Evolutionary conservation across 2,888 invertebrate species (phyloP).

Genomic region (Andrena trimmerana): DNA sequence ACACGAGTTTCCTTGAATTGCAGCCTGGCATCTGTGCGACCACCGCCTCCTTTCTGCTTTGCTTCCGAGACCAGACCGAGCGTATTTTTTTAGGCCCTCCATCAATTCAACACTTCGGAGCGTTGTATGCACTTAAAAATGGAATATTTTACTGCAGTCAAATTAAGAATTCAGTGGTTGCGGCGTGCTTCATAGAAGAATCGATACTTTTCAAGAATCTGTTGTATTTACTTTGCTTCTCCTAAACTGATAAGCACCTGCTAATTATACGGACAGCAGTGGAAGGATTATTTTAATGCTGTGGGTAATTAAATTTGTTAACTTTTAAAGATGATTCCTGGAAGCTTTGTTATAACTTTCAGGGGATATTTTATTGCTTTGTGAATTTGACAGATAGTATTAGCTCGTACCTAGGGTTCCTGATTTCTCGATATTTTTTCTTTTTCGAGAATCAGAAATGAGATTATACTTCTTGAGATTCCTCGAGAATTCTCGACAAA

Average conservation of each 20-base stretch:
- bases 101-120: neutral
- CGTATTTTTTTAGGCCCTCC: neutral
- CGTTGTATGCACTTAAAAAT: neutral
- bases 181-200: neutral
- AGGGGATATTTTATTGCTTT: too few relatives aligned
- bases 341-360: too few relatives aligned
- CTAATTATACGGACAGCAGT: neutral
- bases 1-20: conserved; percentile 8
- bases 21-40: neutral
- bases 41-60: neutral
- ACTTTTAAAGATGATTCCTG: too few relatives aligned
- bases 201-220: neutral
- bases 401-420: too few relatives aligned
- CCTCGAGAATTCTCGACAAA: too few relatives aligned
- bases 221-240: neutral
- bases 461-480: too few relatives aligned
- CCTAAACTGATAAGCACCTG: too few relatives aligned
- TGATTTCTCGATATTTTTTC: too few relatives aligned
- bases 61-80: neutral
- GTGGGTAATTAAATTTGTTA: too few relatives aligned
- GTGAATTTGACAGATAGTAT: too few relatives aligned
- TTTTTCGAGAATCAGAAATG: too few relatives aligned
- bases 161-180: conserved; percentile 7
- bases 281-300: neutral
- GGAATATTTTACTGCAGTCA: neutral